Percentiles rank a stretch among this genome's conserved stretches.
Conservation (phyloP, 23 tunicate genomes). For the Styela plicata region DNA sequence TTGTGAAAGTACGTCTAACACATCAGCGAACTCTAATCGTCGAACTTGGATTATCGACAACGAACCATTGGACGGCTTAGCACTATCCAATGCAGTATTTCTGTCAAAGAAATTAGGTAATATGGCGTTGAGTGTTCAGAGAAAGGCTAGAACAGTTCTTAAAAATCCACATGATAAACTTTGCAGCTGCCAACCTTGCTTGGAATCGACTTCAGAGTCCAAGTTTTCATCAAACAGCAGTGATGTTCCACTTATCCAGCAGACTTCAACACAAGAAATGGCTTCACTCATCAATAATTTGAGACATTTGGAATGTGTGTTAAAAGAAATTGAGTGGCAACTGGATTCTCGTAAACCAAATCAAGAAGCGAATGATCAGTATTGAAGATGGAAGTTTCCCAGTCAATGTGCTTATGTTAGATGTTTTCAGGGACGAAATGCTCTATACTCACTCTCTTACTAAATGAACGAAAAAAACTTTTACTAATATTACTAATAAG, state of each 20-base stretch:
- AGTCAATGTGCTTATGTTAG: no score
- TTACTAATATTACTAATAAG: no score
- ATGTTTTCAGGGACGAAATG: no score
- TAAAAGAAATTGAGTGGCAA: slow-evolving; percentile 43
- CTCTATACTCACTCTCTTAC: no score
- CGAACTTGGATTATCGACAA: slow-evolving; percentile 63
- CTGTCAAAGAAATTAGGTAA: slow-evolving; percentile 57
- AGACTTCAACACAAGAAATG: slow-evolving; percentile 84
- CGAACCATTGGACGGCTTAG: slow-evolving; percentile 61
- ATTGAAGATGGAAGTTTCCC: no score
- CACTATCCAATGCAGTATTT: slow-evolving; percentile 85
- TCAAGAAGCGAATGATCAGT: no score
- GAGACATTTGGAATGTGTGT: slow-evolving; percentile 54
- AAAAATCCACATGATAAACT: slow-evolving; percentile 42
- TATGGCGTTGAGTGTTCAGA: slow-evolving; percentile 45
- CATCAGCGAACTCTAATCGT: slow-evolving; percentile 25
- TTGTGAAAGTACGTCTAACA: not conserved
- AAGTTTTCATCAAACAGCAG: slow-evolving; percentile 17
- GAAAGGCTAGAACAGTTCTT: slow-evolving; percentile 42
- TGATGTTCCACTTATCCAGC: slow-evolving; percentile 89
- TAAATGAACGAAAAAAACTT: no score
- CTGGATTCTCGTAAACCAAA: slow-evolving; percentile 30
- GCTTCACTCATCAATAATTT: slow-evolving; percentile 84
- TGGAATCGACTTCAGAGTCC: not conserved
- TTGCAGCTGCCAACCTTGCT: not conserved